These are phyloP conservation scores for Hemicordylus capensis DNA, from an alignment of 2,113 vertebrate genomes.

Conservation along the genomic window DNA sequence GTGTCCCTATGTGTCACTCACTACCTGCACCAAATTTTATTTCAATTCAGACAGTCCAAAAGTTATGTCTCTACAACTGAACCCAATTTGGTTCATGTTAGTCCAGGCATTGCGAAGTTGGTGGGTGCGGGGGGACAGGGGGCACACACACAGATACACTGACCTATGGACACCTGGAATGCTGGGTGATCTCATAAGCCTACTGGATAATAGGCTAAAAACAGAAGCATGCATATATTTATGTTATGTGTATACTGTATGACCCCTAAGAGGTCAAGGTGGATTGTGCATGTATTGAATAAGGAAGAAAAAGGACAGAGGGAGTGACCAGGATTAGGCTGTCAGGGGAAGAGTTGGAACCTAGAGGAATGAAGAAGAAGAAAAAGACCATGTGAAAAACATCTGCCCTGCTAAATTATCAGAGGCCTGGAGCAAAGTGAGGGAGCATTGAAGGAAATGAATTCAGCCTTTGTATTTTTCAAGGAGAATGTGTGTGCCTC, in stretches of 20 bases:
- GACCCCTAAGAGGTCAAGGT: not conserved
- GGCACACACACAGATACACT: too few relatives aligned
- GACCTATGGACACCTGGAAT: too few relatives aligned
- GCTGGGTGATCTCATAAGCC: not conserved
- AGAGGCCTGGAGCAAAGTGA: not conserved
- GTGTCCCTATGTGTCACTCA: too few relatives aligned
- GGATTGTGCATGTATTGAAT: not conserved
- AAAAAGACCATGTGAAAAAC: not conserved
- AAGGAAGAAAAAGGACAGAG: not conserved
- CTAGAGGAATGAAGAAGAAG: not conserved
- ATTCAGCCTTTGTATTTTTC: not conserved
- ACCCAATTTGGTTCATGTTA: too few relatives aligned
- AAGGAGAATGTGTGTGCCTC: not conserved
- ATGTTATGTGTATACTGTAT: too few relatives aligned
- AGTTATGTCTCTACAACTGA: too few relatives aligned
- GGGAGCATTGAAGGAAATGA: not conserved
- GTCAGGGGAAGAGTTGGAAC: not conserved
- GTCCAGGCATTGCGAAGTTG: too few relatives aligned
- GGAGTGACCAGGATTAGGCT: not conserved
- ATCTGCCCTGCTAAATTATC: not conserved
- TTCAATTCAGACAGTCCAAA: too few relatives aligned
- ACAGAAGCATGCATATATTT: not conserved
- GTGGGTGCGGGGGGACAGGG: too few relatives aligned
- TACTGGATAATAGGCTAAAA: too few relatives aligned
- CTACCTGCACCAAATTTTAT: too few relatives aligned